These are phyloP conservation scores for Oriolus oriolus DNA, from an alignment of 2,113 vertebrate species.

Conservation along the genomic window DNA sequence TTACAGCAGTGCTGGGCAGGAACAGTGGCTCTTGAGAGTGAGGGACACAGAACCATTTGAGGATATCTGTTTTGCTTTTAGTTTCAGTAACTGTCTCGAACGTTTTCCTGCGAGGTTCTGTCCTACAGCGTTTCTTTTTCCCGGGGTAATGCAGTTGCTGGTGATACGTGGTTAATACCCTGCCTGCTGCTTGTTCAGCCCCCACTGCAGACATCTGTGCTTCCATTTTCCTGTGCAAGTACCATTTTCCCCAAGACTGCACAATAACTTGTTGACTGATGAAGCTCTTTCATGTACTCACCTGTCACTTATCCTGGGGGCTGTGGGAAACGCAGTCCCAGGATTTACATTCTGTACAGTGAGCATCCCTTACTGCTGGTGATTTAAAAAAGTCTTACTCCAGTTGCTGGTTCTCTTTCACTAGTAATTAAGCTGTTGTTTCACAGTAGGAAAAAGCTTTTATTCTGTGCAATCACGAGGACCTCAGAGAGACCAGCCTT, in stretches of 20 bases:
- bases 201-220: not conserved
- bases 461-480: not conserved
- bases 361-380: not conserved
- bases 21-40: not conserved
- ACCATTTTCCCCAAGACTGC: not conserved
- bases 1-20: rapidly evolving
- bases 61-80: not conserved
- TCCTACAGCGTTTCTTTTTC: not conserved
- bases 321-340: not conserved
- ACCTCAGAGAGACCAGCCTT: not conserved
- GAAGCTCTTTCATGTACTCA: not conserved
- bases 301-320: not conserved
- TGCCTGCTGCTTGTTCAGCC: not conserved
- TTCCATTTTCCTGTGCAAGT: not conserved
- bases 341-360: not conserved
- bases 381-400: not conserved
- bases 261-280: not conserved
- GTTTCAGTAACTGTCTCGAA: not conserved
- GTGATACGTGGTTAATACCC: not conserved
- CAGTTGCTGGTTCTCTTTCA: not conserved
- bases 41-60: not conserved
- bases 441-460: not conserved
- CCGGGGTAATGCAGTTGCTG: not conserved
- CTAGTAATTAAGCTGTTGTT: conserved; percentile 1
- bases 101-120: not conserved